These are phyloP conservation scores for Uria aalge DNA, from an alignment of 2,113 vertebrate species.

Conservation along the genomic window DNA sequence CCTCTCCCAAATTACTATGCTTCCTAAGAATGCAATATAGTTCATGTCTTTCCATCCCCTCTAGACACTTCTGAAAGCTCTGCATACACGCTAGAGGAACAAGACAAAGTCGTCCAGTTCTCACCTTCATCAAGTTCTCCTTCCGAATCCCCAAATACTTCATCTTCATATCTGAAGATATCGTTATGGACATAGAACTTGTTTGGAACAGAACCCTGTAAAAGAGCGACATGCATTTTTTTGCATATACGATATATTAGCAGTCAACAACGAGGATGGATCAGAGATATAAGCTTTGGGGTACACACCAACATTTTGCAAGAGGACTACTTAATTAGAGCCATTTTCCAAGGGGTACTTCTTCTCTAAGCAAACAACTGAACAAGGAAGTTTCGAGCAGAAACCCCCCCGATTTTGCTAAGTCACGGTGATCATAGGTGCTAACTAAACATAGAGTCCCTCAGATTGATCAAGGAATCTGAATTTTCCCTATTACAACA, in stretches of 20 bases:
- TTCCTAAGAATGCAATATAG: accelerated
- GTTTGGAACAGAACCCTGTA: constrained; percentile 95
- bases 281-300: neutral
- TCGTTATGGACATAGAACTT: constrained; percentile 99
- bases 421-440: neutral
- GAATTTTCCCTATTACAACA: neutral
- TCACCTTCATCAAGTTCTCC: constrained; percentile 95
- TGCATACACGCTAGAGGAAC: neutral
- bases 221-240: neutral
- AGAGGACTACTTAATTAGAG: neutral
- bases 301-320: neutral
- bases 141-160: constrained; percentile 97
- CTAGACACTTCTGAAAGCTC: neutral
- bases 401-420: neutral
- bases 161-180: constrained; percentile 98
- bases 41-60: neutral
- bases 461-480: neutral
- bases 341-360: neutral
- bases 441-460: neutral
- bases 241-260: accelerated
- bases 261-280: neutral
- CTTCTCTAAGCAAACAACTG: neutral
- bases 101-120: neutral
- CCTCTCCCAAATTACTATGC: neutral
- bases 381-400: neutral